phyloP scores from a whole-genome alignment of 2,797 vertebrate genomes.

The Sebastiscus albofasciatus region DNA sequence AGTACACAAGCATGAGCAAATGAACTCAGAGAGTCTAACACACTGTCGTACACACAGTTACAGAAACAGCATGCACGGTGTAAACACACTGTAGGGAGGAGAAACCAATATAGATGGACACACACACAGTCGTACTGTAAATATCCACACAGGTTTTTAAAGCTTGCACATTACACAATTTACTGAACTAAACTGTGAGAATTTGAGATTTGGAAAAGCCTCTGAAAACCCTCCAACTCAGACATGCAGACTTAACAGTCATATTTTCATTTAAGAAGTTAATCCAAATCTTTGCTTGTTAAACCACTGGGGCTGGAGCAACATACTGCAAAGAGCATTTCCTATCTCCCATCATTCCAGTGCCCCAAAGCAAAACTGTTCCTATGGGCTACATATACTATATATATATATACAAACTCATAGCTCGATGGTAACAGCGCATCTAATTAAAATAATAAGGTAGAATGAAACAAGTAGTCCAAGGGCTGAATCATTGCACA shows the following conservation, averaged over 20 bases:
- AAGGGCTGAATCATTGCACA: not conserved
- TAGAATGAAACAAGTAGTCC: not conserved
- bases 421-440: not conserved
- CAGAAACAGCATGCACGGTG: not conserved
- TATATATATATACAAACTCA: no score
- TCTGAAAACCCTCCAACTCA: slow-evolving; percentile 39
- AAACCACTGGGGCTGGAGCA: slow-evolving; percentile 51
- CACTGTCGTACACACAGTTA: slow-evolving; percentile 20
- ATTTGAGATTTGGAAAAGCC: slow-evolving; percentile 54
- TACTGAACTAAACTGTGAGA: slow-evolving; percentile 39
- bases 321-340: slow-evolving; percentile 38
- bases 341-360: slow-evolving; percentile 7
- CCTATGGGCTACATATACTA: not conserved
- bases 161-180: slow-evolving; percentile 36
- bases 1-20: slow-evolving; percentile 61
- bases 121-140: not conserved
- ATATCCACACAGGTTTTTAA: slow-evolving; percentile 25
- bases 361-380: slow-evolving; percentile 8
- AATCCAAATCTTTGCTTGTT: slow-evolving; percentile 65
- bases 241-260: slow-evolving; percentile 45
- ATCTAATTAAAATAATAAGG: not conserved
- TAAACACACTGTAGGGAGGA: slow-evolving; percentile 3
- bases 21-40: slow-evolving; percentile 34
- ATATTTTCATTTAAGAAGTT: slow-evolving; percentile 63
- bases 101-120: slow-evolving; percentile 17